phyloP scores from a whole-genome alignment of 2,797 vertebrate species.

The Aythya fuligula region DNA sequence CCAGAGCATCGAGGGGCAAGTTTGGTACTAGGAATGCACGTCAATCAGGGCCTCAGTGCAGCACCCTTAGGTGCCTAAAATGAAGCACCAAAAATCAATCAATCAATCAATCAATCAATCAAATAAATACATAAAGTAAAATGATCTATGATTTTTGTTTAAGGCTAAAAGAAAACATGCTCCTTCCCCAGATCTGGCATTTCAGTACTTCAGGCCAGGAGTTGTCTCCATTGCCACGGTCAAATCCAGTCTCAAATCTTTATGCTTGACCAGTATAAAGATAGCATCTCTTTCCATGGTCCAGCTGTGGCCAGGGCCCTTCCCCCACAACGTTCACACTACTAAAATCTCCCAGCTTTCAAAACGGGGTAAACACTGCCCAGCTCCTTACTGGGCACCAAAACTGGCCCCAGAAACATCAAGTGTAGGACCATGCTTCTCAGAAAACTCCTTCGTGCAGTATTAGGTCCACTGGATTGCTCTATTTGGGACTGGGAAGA shows the following conservation, averaged over 20 bases:
- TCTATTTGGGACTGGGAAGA: background rate
- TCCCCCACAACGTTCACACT: accelerated
- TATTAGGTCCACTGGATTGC: background rate
- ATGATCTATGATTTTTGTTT: background rate
- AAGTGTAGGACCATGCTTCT: background rate
- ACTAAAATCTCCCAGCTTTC: background rate
- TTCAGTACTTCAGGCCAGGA: background rate
- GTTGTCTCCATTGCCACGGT: accelerated
- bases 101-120: too few relatives aligned
- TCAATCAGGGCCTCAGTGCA: background rate
- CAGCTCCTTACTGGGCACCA: background rate
- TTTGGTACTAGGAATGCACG: background rate
- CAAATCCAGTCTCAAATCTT: background rate
- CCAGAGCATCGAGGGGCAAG: accelerated
- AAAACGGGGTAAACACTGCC: background rate
- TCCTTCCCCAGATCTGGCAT: background rate
- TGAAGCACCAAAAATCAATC: background rate
- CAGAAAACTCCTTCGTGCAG: background rate
- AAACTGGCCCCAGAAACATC: background rate
- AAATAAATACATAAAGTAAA: background rate
- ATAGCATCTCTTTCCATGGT: background rate
- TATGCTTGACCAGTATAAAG: background rate
- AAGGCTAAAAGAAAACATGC: background rate
- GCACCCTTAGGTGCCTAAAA: background rate
- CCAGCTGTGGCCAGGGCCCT: accelerated